Evolutionary conservation across 2,113 vertebrate genomes (phyloP).

Genomic region (Terrapene triunguis): DNA sequence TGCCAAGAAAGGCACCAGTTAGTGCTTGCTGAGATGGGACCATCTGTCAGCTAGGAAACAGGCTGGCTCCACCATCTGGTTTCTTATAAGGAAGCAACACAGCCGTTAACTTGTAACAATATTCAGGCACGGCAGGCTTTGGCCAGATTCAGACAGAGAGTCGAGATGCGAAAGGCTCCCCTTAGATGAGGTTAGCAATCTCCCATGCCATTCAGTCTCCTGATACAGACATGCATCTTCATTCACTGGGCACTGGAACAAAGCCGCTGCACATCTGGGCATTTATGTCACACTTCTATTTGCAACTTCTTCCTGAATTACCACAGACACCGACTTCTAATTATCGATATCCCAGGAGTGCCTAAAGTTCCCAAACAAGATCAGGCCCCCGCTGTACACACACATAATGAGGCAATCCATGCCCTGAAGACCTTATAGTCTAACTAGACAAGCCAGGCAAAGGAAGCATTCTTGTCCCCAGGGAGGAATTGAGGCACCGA

Average conservation of each 20-base stretch:
- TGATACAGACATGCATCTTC: background rate
- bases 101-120: background rate
- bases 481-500: too few relatives aligned
- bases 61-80: constrained; percentile 7
- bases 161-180: background rate
- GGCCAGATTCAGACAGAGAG: background rate
- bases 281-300: background rate
- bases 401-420: background rate
- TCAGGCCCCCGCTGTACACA: background rate
- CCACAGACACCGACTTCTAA: background rate
- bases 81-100: background rate
- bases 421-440: background rate
- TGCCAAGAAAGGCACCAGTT: constrained; percentile 6
- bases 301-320: background rate
- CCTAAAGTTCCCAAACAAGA: background rate
- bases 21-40: constrained; percentile 34
- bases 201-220: background rate
- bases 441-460: background rate
- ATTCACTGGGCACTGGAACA: background rate
- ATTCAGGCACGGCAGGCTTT: background rate
- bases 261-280: background rate
- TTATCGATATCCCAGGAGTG: background rate
- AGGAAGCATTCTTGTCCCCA: background rate
- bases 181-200: background rate
- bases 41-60: constrained; percentile 50